Evolutionary conservation across 2,888 invertebrate species (phyloP), one percentile per base, ranked within the genome.

Genomic region (Leptura quadrifasciata): DNA sequence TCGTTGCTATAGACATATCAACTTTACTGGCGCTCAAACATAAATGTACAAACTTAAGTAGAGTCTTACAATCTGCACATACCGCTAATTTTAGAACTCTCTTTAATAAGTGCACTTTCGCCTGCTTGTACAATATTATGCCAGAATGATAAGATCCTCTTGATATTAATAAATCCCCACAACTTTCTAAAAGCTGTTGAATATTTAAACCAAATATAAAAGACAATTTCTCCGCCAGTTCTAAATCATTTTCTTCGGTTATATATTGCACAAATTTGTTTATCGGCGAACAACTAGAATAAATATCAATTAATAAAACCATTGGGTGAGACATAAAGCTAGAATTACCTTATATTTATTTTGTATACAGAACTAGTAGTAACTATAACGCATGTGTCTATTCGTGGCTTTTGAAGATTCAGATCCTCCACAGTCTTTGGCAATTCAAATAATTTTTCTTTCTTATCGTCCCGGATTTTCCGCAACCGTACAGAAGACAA

Each of bases 91-190:
- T 92, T 63, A 85, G 74, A 24, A 85, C 91, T 76, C 92, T 90
- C 84, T 93, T 93, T 76, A 92, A 87, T 78, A 93, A 90, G 80
- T 89, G 89, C 18, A 88, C 87, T 82, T 88, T 89, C 3, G 89
- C 88, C 73, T 96, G 91, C 84, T 95, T 94, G 88, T 95, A 97
- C 20, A 97, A 92, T 77, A 94, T 92, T 80, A 95, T 91, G 0
- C 97, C 97, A 76, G 95, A 94, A 67, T 94, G 92, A 77, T 95
- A 93, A 81, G 94, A 93, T 15, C 94, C 94, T 77, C 94, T 92
- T 3, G 94, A 91, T 85, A 97, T 90, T 85, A 96, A 91, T 88
- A 95, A 91, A 88, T 97, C 97, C 0, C 96, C 96, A 35, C 96
- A 95, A 82, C 93, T 93, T 86, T 96, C 95, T 80, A 97, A 91